Percentiles rank a stretch among this genome's conserved stretches.
These are phyloP conservation scores for Teleopsis dalmanni DNA, from an alignment of 1,140 invertebrate species.

Conservation along the genomic window DNA sequence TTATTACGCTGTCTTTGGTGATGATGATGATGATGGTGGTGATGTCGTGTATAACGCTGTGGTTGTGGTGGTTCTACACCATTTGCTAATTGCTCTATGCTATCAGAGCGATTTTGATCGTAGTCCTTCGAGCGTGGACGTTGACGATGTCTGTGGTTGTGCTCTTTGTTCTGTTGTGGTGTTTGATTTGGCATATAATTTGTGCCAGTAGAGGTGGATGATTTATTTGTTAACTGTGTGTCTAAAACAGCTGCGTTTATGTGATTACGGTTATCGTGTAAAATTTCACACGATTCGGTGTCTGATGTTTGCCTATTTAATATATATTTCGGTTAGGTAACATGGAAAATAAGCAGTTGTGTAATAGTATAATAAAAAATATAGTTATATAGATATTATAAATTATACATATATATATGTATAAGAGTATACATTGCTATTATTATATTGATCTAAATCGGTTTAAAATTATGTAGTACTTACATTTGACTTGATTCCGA, in stretches of 20 bases:
- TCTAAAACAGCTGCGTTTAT: conserved; percentile 33
- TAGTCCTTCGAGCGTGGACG: conserved; percentile 37
- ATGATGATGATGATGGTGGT: conserved; percentile 32
- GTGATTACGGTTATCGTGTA: conserved; percentile 38
- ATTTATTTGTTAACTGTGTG: conserved; percentile 9
- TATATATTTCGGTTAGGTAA: too few species aligned
- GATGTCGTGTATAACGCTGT: conserved; percentile 22
- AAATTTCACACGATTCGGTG: conserved; percentile 42
- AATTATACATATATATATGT: neutral
- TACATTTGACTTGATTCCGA: conserved; percentile 44
- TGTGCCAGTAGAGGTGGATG: conserved; percentile 12
- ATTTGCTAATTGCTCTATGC: conserved; percentile 26
- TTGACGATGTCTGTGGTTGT: conserved; percentile 27
- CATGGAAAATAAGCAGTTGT: too few species aligned
- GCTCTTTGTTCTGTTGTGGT: conserved; percentile 16
- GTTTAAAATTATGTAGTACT: conserved; percentile 14
- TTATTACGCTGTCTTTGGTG: conserved; percentile 27
- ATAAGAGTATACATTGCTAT: too few species aligned
- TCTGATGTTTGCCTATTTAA: conserved; percentile 44
- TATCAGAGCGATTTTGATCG: conserved; percentile 37
- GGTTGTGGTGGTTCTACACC: conserved; percentile 12
- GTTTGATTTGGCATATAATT: conserved; percentile 6
- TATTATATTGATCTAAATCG: neutral
- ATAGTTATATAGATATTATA: too few species aligned
- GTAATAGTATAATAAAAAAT: too few species aligned